phyloP scores from a whole-genome alignment of 2,113 vertebrate species.

The Zosterops pallidus region DNA sequence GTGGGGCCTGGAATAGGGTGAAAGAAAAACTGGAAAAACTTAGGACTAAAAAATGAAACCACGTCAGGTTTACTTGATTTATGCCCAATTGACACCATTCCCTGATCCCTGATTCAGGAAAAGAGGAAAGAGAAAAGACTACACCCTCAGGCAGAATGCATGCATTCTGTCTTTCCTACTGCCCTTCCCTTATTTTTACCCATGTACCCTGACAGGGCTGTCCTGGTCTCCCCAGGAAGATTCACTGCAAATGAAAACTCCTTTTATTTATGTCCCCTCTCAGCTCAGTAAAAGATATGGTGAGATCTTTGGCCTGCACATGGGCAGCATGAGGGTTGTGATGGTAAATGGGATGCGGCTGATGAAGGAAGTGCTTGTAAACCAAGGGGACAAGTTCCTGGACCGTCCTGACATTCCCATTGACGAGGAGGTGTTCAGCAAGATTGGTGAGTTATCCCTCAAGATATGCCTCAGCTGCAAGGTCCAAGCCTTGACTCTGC shows the following conservation, averaged over 20 bases:
- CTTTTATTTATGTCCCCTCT: neutral
- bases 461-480: neutral
- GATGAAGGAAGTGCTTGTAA: constrained; percentile 81
- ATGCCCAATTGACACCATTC: neutral
- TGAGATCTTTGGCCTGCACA: constrained; percentile 64
- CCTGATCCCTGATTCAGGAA: neutral
- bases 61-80: neutral
- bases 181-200: neutral
- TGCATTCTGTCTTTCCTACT: neutral
- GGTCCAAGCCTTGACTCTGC: neutral
- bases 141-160: no score
- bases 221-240: neutral
- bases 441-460: neutral
- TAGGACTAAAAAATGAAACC: neutral
- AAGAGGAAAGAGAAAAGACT: no score
- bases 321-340: constrained; percentile 63
- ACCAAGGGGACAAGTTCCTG: constrained; percentile 76
- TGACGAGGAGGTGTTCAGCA: fast-evolving
- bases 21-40: neutral
- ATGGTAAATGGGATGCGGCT: constrained; percentile 73
- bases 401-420: constrained; percentile 71
- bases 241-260: neutral
- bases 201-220: fast-evolving
- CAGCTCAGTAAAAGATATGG: constrained; percentile 80
- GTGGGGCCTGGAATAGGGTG: fast-evolving